Evolutionary conservation across 1,140 invertebrate genomes (phyloP).

Genomic region (Drosophila serrata): DNA sequence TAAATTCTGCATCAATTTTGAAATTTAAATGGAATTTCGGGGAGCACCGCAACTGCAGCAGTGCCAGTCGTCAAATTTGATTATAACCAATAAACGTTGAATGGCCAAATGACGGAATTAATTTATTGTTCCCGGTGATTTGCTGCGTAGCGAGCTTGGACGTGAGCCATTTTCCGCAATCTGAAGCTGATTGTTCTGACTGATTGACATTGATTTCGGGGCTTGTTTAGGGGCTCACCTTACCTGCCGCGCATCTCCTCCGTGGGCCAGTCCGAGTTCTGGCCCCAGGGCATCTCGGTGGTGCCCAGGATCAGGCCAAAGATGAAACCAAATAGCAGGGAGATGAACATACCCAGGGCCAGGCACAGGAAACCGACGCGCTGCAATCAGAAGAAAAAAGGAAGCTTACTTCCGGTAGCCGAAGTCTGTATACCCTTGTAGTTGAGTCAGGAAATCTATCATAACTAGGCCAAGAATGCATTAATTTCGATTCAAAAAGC

Average conservation of each 20-base stretch:
- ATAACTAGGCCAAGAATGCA: no score
- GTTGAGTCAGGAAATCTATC: no score
- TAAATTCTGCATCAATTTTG: conserved; percentile 23
- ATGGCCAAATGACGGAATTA: conserved; percentile 30
- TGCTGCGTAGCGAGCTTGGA: conserved; percentile 4
- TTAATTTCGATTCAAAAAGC: no score
- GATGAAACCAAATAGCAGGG: conserved; percentile 91
- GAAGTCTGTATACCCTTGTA: no score
- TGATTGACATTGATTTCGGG: conserved; percentile 57
- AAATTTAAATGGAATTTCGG: conserved; percentile 3
- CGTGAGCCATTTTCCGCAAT: conserved; percentile 55
- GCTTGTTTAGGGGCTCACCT: conserved; percentile 24
- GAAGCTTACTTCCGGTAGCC: no score
- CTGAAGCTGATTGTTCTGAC: conserved; percentile 49
- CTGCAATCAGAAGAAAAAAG: conserved; percentile 83
- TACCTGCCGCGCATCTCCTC: conserved; percentile 92
- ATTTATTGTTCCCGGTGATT: conserved; percentile 38
- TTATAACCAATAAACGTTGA: conserved; percentile 11
- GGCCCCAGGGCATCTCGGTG: conserved; percentile 91
- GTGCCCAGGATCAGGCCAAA: conserved; percentile 91
- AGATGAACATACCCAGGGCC: conserved; percentile 90
- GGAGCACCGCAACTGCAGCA: not conserved
- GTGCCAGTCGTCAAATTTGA: conserved; percentile 26
- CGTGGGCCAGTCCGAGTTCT: conserved; percentile 91
- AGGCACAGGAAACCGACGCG: conserved; percentile 90